Evolutionary conservation across 2,113 vertebrate genomes (phyloP).

Genomic region (Corynorhinus townsendii): DNA sequence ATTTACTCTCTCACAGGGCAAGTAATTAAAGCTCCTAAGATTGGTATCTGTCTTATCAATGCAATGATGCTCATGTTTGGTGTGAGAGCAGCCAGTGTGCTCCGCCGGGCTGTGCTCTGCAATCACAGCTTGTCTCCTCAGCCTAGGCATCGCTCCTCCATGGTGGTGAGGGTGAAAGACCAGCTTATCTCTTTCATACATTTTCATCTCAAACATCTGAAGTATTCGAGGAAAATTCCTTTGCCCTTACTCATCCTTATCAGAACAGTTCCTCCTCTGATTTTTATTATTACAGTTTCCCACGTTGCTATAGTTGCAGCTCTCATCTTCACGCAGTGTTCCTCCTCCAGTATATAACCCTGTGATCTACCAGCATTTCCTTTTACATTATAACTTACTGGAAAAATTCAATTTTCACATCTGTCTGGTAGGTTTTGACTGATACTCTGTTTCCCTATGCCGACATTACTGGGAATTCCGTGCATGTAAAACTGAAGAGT

Average conservation of each 20-base stretch:
- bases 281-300: slow-evolving; percentile 52
- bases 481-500: slow-evolving; percentile 50
- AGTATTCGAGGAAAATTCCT: slow-evolving; percentile 39
- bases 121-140: neutral
- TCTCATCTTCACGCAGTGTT: neutral
- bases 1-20: neutral
- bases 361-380: slow-evolving; percentile 31
- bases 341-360: neutral
- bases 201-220: neutral
- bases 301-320: slow-evolving; percentile 48
- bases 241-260: slow-evolving; percentile 14
- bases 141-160: neutral
- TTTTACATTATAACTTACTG: slow-evolving; percentile 58
- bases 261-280: slow-evolving; percentile 2
- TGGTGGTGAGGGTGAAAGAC: neutral
- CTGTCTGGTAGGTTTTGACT: slow-evolving; percentile 66
- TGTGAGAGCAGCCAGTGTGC: neutral
- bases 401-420: slow-evolving; percentile 75
- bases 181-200: neutral
- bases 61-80: neutral
- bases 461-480: slow-evolving; percentile 53
- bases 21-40: neutral
- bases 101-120: neutral
- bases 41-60: neutral
- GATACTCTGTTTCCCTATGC: slow-evolving; percentile 48